Evolutionary conservation across 1,140 invertebrate species (phyloP), one percentile per base, ranked within the genome.

Genomic region (Zaprionus lachaisei): DNA sequence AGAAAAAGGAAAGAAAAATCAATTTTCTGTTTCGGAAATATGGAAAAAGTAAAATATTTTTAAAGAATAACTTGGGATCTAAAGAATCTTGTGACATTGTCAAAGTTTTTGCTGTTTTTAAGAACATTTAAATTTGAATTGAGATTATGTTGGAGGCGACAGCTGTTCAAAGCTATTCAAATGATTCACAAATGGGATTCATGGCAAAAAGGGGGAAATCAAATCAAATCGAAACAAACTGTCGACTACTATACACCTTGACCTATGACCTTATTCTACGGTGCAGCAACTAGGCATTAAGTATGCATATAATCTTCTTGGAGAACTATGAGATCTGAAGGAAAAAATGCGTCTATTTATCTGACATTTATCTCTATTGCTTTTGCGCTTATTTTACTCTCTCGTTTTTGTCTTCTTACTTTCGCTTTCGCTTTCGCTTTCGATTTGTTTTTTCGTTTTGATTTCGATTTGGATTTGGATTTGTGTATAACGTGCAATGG

Each of bases 261-360:
- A 51, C 47, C 47, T 51, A 51, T 64, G 67, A 75, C 51, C 72
- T 75, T 75, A 75, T 34, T 26, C 51, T 71, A 64, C 51, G 51
- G 72, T 75, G 72, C 72, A 71, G 54, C 67, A 64, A 37, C 72
- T 75, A 75, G 70, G 63, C 70, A 67, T 72, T 71, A 58, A 65
- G 62, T 72, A 49, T 73, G 67, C 57, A 26, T 73, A 61, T 47
- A 55, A 73, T 68, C 66, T 63, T 75, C 41, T 63, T 51, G 72
- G 72, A 75, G 72, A 70, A 75, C 72, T 75, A 75, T 75, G 67
- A 75, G 72, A 74, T 74, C 72, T 74, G 72, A 77, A 77, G 71
- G 57, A 73, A 67, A 77, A 77, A 77, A 73, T 73, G 49, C 58
- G 54, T 47, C 67, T 77, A 77, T 73, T 76, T 72, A 72, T 17